Evolutionary conservation across 2,888 invertebrate species (phyloP), one percentile per base, ranked within the genome.

Genomic region (Anoplius nigerrimus): DNA sequence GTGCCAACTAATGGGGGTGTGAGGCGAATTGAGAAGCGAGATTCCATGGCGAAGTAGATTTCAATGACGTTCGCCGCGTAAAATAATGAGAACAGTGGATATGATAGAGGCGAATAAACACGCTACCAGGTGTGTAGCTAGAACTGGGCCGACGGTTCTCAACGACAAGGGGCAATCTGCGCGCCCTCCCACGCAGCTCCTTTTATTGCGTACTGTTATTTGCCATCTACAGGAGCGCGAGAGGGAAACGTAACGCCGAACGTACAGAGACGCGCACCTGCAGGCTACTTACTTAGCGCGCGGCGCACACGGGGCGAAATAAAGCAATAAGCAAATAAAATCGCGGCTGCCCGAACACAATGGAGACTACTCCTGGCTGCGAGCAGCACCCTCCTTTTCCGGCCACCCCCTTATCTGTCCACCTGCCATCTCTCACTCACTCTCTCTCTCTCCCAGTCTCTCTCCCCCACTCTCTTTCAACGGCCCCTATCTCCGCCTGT

Each of bases 271-370:
- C 34, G 34, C 34, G 11, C 34, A 34, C 34, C 34, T 34, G 34
- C 34, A 63, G 67, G 66, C 68, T 58, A 63, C 66, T 79, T 69
- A 70, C 57, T 53, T 55, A 46, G 48, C 53, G 62, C 64, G 53
- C 52, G 46, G 34, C 11, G 34, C 34, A 64, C 22, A 61, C 68
- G 21, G 66, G 65, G 64, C 71, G 76, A 77, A 85, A 81, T 80
- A 82, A 79, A 80, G 80, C 79, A 80, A 85, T 79, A 79, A 84
- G 81, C 79, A 78, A 85, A 83, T 84, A 82, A 82, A 82, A 81
- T 82, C 75, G 72, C 65, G 70, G 51, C 46, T 61, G 60, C 72
- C 66, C 67, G 64, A 24, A 57, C 74, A 82, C 81, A 83, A 84
- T 83, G 65, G 72, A 62, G 64, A 62, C 54, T n/a, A n/a, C 34